A percentile compares a stretch with the other conserved stretches of the same genome.
Conservation (phyloP, 2,113 vertebrate genomes). For the Octodon degus region DNA sequence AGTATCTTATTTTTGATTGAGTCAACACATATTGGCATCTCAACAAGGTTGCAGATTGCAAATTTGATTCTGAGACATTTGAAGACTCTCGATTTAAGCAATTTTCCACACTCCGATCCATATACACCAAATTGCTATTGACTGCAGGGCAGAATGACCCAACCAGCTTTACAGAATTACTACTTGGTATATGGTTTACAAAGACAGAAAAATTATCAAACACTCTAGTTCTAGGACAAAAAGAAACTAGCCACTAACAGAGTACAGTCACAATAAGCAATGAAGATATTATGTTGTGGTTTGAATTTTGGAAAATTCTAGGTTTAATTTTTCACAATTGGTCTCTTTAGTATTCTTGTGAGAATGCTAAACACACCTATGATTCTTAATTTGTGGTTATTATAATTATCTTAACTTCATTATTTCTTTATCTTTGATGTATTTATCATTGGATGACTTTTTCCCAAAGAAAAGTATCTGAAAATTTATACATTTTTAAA, state of each 20-base stretch:
- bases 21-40: not conserved
- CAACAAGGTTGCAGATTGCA: slow-evolving; percentile 28
- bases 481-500: not conserved
- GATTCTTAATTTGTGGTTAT: not conserved
- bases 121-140: slow-evolving; percentile 62
- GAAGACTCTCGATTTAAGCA: slow-evolving; percentile 42
- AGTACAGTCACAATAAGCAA: not conserved
- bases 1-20: not conserved
- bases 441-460: not conserved
- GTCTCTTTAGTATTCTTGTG: not conserved
- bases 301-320: not conserved
- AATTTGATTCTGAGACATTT: slow-evolving; percentile 50
- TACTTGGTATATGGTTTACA: not conserved
- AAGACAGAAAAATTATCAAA: slow-evolving; percentile 18
- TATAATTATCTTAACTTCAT: not conserved
- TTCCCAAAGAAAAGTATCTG: not conserved
- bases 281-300: not conserved
- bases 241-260: not conserved
- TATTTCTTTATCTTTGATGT: not conserved
- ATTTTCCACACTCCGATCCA: slow-evolving; percentile 47
- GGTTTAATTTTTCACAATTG: not conserved
- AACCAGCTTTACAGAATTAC: slow-evolving; percentile 36
- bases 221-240: not conserved
- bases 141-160: not conserved
- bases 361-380: not conserved